phyloP scores from a whole-genome alignment of 2,888 invertebrate genomes.

The Tetrapedia diversipes region DNA sequence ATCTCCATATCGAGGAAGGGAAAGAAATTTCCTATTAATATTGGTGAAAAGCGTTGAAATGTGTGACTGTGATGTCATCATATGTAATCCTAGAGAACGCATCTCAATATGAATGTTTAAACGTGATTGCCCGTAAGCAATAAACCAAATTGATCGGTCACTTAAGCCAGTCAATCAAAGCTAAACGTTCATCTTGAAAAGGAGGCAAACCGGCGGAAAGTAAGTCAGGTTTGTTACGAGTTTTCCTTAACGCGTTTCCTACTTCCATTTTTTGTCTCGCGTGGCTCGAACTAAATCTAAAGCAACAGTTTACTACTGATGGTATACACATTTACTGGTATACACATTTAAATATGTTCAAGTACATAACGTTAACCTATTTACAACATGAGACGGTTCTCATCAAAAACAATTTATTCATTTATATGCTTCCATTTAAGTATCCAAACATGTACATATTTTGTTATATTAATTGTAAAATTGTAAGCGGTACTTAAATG shows the following conservation, averaged over 20 bases:
- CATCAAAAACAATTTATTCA: not conserved
- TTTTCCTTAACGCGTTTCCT: conserved; percentile 37
- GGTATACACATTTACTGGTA: no score
- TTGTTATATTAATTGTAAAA: not conserved
- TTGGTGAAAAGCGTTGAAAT: not conserved
- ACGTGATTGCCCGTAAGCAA: no score
- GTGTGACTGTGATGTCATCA: conserved; percentile 9
- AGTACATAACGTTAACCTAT: no score
- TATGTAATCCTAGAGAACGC: not conserved
- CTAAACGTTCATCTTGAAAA: not conserved
- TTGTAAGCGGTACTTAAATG: not conserved
- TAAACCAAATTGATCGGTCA: not conserved
- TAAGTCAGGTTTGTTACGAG: conserved; percentile 35
- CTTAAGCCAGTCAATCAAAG: not conserved
- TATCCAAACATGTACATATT: not conserved
- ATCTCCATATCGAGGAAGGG: not conserved
- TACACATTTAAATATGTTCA: no score
- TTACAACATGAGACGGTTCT: not conserved
- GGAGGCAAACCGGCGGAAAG: conserved; percentile 25
- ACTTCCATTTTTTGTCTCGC: not conserved
- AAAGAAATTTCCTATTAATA: not conserved
- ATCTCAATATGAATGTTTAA: not conserved
- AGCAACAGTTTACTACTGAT: not conserved
- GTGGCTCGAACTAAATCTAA: not conserved
- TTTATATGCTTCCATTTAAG: not conserved